Percentiles rank a stretch among this genome's conserved stretches.
These are phyloP conservation scores for Drosophila neotestacea DNA, from an alignment of 2,888 invertebrate species.

Conservation along the genomic window DNA sequence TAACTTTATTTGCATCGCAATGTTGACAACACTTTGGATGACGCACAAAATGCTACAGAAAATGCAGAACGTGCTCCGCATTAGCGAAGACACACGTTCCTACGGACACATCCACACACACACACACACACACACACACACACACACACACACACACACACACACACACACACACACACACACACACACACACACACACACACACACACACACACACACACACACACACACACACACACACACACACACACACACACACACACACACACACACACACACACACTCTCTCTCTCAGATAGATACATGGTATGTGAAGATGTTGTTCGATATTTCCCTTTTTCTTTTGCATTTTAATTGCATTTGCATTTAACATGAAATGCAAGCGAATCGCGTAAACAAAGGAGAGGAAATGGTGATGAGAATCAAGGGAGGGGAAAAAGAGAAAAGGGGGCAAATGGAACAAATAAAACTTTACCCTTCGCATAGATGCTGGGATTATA, in stretches of 20 bases:
- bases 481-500: conserved; percentile 83
- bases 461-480: conserved; percentile 80
- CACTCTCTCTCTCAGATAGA: conserved; percentile 6
- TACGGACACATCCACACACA: too few species aligned
- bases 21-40: conserved; percentile 10
- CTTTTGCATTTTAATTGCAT: conserved; percentile 63
- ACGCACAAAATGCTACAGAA: conserved; percentile 52
- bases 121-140: conserved; percentile 9
- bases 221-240: conserved; percentile 4
- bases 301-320: conserved; percentile 11
- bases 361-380: conserved; percentile 40
- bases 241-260: neutral
- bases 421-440: neutral
- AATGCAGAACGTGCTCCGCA: conserved; percentile 24
- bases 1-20: conserved; percentile 28
- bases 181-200: conserved; percentile 1
- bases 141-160: conserved; percentile 5
- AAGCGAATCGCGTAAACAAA: conserved; percentile 5
- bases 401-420: neutral
- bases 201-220: neutral
- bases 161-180: conserved; percentile 1
- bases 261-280: conserved; percentile 8
- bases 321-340: conserved; percentile 38
- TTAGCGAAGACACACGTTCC: conserved; percentile 3
- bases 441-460: too few species aligned